phyloP scores from a whole-genome alignment of 1,140 invertebrate species.

The Pteromalus puparum region DNA sequence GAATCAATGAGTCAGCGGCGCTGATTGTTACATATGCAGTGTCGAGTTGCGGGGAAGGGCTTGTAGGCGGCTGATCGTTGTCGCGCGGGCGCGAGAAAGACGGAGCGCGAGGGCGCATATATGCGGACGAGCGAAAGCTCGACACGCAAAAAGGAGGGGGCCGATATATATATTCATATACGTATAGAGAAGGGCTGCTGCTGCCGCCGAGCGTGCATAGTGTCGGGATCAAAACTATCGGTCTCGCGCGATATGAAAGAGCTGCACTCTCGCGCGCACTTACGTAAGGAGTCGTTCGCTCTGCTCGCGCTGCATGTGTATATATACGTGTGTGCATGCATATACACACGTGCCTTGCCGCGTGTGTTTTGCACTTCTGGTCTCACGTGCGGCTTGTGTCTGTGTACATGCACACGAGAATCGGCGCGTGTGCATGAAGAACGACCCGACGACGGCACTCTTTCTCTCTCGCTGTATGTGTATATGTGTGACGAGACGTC shows the following conservation, averaged over 20 bases:
- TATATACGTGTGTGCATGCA: neutral
- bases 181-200: neutral
- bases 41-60: slow-evolving; percentile 30
- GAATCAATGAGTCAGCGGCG: slow-evolving; percentile 64
- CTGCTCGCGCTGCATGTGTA: neutral
- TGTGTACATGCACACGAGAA: neutral
- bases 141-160: slow-evolving; percentile 5
- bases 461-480: neutral
- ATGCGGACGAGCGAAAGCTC: neutral
- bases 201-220: neutral
- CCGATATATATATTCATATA: neutral
- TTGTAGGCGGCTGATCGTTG: slow-evolving; percentile 4
- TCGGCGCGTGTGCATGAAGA: slow-evolving; percentile 18
- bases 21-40: slow-evolving; percentile 53
- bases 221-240: slow-evolving; percentile 16
- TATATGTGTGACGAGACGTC: slow-evolving; percentile 43
- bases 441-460: neutral
- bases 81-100: neutral
- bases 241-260: neutral
- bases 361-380: slow-evolving; percentile 24
- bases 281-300: neutral
- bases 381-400: slow-evolving; percentile 34
- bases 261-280: neutral
- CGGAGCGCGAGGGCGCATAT: neutral
- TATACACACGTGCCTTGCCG: neutral